Evolutionary conservation across 2,113 vertebrate genomes (phyloP).

Genomic region (Falco punctatus): DNA sequence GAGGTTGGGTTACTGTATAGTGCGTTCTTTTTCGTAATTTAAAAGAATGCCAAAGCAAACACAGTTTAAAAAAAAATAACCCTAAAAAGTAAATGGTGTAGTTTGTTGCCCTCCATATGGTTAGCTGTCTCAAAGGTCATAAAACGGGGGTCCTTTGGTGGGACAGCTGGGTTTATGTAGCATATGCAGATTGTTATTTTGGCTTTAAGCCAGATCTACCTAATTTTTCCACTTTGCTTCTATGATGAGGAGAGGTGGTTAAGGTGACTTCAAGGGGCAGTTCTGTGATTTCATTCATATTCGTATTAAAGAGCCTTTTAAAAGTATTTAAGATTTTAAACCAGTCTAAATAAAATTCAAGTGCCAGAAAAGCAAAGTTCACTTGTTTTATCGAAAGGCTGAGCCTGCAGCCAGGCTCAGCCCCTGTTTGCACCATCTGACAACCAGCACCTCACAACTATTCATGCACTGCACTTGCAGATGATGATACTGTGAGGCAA

Average conservation of each 20-base stretch:
- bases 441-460: neutral
- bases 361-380: neutral
- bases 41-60: conserved; percentile 38
- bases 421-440: accelerated
- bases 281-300: conserved; percentile 61
- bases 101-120: conserved; percentile 63
- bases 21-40: conserved; percentile 8
- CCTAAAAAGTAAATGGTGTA: conserved; percentile 4
- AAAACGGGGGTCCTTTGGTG: conserved; percentile 51
- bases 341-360: conserved; percentile 33
- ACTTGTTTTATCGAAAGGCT: conserved; percentile 6
- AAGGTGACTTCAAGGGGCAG: conserved; percentile 27
- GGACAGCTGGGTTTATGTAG: conserved; percentile 74
- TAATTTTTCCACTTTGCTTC: conserved; percentile 68
- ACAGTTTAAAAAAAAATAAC: neutral
- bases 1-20: neutral
- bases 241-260: conserved; percentile 47
- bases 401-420: neutral
- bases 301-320: conserved; percentile 62
- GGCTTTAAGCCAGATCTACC: conserved; percentile 66
- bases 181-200: conserved; percentile 67
- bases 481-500: neutral
- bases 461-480: neutral
- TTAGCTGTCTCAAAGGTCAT: conserved; percentile 64
- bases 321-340: conserved; percentile 39